Evolutionary conservation across 2,113 vertebrate species (phyloP).

Genomic region (Sakesphorus luctuosus): DNA sequence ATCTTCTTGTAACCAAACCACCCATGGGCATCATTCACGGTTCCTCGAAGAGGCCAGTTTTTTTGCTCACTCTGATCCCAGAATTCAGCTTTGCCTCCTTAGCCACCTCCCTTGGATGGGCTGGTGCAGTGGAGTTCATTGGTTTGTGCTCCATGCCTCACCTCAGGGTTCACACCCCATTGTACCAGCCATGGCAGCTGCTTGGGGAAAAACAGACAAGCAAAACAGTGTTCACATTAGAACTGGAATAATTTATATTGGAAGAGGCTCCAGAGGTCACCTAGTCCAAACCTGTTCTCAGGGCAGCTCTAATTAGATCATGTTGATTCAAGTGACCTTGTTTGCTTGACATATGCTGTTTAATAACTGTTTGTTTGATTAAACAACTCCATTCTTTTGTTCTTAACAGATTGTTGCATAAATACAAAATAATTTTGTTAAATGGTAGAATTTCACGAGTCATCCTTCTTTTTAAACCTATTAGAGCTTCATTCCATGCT

Average conservation of each 20-base stretch:
- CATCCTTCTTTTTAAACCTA: neutral
- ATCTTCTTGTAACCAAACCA: neutral
- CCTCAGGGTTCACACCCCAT: neutral
- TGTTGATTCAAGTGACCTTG: neutral
- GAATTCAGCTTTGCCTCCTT: neutral
- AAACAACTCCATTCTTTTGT: neutral
- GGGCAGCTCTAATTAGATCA: neutral
- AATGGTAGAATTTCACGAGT: neutral
- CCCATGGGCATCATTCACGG: neutral
- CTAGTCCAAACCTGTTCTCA: neutral
- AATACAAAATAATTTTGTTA: neutral
- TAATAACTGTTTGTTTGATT: neutral
- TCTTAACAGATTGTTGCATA: neutral
- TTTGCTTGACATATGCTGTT: neutral
- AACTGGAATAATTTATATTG: neutral
- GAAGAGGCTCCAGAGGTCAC: neutral
- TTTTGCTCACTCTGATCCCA: neutral
- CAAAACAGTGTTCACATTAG: neutral
- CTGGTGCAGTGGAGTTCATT: neutral
- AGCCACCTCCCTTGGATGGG: neutral
- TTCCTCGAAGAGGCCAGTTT: neutral
- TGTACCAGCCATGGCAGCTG: fast-evolving
- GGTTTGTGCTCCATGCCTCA: neutral
- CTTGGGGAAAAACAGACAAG: neutral
- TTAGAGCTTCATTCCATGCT: neutral